Conservation (phyloP, 2,888 invertebrate genomes). For the Agrochola lychnidis region DNA sequence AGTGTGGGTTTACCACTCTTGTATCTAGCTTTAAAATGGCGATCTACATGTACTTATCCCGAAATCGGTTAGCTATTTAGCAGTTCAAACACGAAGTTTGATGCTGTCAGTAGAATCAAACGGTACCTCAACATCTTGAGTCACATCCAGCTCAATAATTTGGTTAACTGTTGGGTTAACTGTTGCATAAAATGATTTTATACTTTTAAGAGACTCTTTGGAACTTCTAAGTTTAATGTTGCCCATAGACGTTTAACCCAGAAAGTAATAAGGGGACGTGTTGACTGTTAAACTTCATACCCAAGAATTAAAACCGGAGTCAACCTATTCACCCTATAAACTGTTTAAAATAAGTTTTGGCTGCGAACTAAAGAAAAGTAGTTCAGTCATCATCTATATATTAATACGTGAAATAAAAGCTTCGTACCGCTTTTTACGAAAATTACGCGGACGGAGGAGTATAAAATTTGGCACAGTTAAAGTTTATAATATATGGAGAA, state of each 20-base stretch:
- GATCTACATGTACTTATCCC: background rate
- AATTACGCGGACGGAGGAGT: too few relatives aligned
- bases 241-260: background rate
- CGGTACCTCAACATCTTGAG: constrained; percentile 26
- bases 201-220: too few relatives aligned
- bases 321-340: background rate
- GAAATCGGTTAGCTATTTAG: background rate
- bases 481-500: too few relatives aligned
- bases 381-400: background rate
- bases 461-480: too few relatives aligned
- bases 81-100: background rate
- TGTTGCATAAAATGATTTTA: background rate
- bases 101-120: constrained; percentile 4
- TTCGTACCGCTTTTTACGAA: too few relatives aligned
- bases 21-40: background rate
- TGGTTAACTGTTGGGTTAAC: constrained; percentile 2
- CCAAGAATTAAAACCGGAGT: background rate
- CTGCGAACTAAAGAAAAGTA: background rate
- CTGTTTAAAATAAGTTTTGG: background rate
- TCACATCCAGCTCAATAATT: constrained; percentile 20
- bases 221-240: background rate
- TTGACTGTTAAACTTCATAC: background rate
- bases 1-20: background rate
- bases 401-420: too few relatives aligned
- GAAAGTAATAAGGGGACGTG: background rate